Conservation (phyloP, 2,113 vertebrate species). For the Campylorhamphus procurvoides region DNA sequence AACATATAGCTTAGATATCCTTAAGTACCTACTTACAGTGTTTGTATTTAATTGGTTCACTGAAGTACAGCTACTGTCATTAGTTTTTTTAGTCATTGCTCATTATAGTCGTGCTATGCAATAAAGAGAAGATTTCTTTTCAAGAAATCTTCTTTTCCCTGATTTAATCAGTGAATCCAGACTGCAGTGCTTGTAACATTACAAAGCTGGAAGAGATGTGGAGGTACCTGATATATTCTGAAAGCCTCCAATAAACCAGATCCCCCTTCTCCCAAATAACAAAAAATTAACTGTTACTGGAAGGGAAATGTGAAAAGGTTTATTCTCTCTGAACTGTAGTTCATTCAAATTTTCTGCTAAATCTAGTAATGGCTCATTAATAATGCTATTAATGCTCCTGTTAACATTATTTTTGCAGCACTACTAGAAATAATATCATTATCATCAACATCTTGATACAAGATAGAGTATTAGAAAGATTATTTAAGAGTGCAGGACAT, state of each 20-base stretch:
- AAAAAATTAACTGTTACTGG: background rate
- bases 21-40: background rate
- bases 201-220: background rate
- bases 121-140: background rate
- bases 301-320: background rate
- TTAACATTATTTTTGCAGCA: background rate
- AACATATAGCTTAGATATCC: background rate
- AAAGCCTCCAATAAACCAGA: background rate
- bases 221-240: background rate
- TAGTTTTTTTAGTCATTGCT: background rate
- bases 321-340: background rate
- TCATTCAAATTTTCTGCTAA: background rate
- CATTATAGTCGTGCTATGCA: background rate
- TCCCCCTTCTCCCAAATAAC: accelerated
- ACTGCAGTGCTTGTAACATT: background rate
- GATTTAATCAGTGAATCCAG: background rate
- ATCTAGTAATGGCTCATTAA: background rate
- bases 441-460: background rate
- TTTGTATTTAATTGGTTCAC: background rate
- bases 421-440: background rate
- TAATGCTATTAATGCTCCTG: background rate
- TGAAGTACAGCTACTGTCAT: background rate
- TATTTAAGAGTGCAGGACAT: background rate
- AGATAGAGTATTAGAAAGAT: background rate
- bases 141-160: background rate